Base-by-base conservation (phyloP, 37 sponge, comb jelly and placozoan genomes). In the Oscarella lobularis region DNA sequence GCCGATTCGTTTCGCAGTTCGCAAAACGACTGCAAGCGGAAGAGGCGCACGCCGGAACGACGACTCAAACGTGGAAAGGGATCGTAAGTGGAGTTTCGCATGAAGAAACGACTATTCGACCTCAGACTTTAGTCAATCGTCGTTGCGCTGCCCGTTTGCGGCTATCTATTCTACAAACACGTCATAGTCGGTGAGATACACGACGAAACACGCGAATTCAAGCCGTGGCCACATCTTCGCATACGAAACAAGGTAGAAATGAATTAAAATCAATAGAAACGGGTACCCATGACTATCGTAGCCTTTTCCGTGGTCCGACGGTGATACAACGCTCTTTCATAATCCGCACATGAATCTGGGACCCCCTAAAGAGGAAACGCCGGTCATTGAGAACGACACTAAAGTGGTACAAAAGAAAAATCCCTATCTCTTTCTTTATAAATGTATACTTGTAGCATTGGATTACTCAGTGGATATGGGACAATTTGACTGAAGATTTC, bases 301-400 rank as follows among this genome's bases (percentile, higher is more conserved):
- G 87, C 87, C 87, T 31, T 86, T 82, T 39, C 87, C 87, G 3
- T 86, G 87, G 87, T 76, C 76, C 33, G 82, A 86, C 70, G 83
- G 87, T 1, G 83, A 86, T 74, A 79, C 36, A 31, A 40, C 83
- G 36, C 77, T 86, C 0, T 75, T 86, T 29, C 82, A 85, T 55
- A 85, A 85, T 39, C 82, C 86, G 1, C 74, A 74, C 39, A 66
- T 76, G 31, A 85, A 85, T 66, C 82, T 75, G 1, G 76, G 78
- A 2, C 85, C 85, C n/a, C n/a, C n/a, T n/a, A n/a, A n/a, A n/a
- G n/a, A n/a, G n/a, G n/a, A n/a, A n/a, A n/a, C n/a, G n/a, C n/a
- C n/a, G n/a, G n/a, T n/a, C n/a, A n/a, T n/a, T n/a, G n/a, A n/a
- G n/a, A n/a, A n/a, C n/a, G n/a, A n/a, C n/a, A n/a, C n/a, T n/a